A percentile compares a stretch with the other conserved stretches of the same genome.
Evolutionary conservation across 2,113 vertebrate genomes (phyloP).

Genomic region (Casuarius casuarius): DNA sequence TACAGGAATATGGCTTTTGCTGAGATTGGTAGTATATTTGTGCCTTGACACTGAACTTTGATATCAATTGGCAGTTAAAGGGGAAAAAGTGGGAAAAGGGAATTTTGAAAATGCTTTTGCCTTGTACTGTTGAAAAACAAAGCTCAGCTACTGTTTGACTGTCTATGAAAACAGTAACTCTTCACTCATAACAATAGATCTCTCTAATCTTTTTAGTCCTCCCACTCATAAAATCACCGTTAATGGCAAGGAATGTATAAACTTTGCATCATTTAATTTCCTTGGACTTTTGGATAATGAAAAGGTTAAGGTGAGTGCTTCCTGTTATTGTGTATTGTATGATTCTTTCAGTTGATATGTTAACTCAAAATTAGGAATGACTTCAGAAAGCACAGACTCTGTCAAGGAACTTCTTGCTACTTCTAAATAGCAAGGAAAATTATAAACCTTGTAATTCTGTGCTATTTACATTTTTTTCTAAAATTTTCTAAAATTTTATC

Average conservation of each 20-base stretch:
- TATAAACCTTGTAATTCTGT: background rate
- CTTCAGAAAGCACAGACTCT: background rate
- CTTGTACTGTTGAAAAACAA: background rate
- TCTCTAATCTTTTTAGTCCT: slow-evolving; percentile 80
- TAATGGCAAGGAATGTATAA: slow-evolving; percentile 92
- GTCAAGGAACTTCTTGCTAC: background rate
- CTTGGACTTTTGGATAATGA: slow-evolving; percentile 91
- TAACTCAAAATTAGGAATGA: background rate
- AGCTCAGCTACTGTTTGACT: background rate
- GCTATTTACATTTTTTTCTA: background rate
- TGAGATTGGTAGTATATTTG: background rate
- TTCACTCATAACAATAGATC: background rate
- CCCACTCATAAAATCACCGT: slow-evolving; percentile 91
- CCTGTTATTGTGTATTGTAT: background rate
- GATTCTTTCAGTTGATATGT: background rate
- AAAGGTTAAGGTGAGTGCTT: slow-evolving; percentile 89
- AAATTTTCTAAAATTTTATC: background rate
- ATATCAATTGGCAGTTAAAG: background rate
- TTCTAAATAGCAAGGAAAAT: background rate
- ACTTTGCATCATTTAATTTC: slow-evolving; percentile 97
- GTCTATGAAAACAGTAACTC: background rate
- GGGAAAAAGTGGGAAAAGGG: background rate
- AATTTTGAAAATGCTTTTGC: background rate
- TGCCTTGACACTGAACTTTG: background rate
- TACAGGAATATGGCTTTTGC: background rate